These are phyloP conservation scores for Tachypleus tridentatus DNA, from an alignment of 1,140 invertebrate genomes.

Conservation along the genomic window DNA sequence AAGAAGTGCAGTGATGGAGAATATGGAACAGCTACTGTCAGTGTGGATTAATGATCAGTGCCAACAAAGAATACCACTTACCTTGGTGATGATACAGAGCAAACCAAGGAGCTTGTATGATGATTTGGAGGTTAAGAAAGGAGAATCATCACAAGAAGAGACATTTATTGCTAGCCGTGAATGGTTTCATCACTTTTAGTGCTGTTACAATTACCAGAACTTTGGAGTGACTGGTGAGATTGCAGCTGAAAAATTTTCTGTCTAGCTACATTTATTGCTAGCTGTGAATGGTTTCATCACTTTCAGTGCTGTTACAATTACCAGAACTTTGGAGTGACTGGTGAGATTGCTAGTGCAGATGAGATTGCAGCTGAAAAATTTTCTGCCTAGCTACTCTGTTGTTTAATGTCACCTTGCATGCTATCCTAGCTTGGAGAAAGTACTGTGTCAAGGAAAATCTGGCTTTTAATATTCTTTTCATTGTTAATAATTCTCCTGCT, in stretches of 20 bases:
- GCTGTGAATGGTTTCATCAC: constrained; percentile 32
- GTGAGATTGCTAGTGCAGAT: constrained; percentile 29
- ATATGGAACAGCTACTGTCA: too few relatives aligned
- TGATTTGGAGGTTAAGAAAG: too few relatives aligned
- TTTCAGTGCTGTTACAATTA: constrained; percentile 30
- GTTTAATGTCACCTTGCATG: constrained; percentile 21
- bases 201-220: constrained; percentile 28
- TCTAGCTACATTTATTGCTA: constrained; percentile 24
- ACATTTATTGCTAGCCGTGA: constrained; percentile 29
- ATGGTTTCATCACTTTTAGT: constrained; percentile 33
- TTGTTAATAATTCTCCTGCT: constrained; percentile 22
- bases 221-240: constrained; percentile 28
- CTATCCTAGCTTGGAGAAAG: constrained; percentile 12
- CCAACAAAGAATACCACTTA: too few relatives aligned
- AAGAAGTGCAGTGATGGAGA: too few relatives aligned
- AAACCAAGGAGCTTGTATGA: too few relatives aligned
- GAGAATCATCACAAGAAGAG: not conserved
- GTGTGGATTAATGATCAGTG: too few relatives aligned
- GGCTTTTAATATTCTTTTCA: constrained; percentile 16
- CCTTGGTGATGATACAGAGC: too few relatives aligned
- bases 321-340: constrained; percentile 30
- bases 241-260: constrained; percentile 26
- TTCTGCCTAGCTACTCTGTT: constrained; percentile 24
- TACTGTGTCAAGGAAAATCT: constrained; percentile 19
- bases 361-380: constrained; percentile 25